These are phyloP conservation scores for Zygothrica quintamaculata DNA, from an alignment of 2,888 invertebrate genomes.

Conservation along the genomic window DNA sequence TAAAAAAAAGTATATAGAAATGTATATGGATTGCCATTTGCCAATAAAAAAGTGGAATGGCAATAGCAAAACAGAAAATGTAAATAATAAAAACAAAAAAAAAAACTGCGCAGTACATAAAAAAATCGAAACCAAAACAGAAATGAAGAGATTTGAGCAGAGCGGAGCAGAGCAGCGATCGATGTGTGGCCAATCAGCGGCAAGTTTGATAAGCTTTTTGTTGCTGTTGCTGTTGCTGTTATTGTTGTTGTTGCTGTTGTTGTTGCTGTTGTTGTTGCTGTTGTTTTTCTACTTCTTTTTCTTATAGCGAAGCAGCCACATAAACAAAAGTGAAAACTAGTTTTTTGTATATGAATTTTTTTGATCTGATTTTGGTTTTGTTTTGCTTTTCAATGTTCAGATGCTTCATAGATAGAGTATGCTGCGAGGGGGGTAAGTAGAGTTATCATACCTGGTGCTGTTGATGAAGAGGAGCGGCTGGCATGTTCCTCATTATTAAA, in stretches of 20 bases:
- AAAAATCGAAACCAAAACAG: constrained; percentile 29
- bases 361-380: constrained; percentile 8
- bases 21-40: constrained; percentile 38
- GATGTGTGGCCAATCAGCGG: constrained; percentile 63
- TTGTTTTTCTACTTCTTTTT: constrained; percentile 20
- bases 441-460: constrained; percentile 32
- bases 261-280: neutral
- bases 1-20: constrained; percentile 11
- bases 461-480: constrained; percentile 13
- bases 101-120: constrained; percentile 71
- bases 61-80: constrained; percentile 63
- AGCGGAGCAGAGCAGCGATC: constrained; percentile 42
- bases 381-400: too few relatives aligned
- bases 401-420: neutral
- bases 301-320: constrained; percentile 31
- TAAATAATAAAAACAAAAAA: constrained; percentile 37
- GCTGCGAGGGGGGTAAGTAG: neutral
- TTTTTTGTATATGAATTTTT: constrained; percentile 28
- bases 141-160: constrained; percentile 10
- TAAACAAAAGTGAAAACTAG: constrained; percentile 51
- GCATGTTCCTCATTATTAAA: constrained; percentile 17
- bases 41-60: constrained; percentile 72
- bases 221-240: constrained; percentile 1
- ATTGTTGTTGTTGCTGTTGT: neutral
- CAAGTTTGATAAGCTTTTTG: constrained; percentile 72